A percentile compares a stretch with the other conserved stretches of the same genome.
Evolutionary conservation across 2,888 invertebrate genomes (phyloP).

Genomic region (Cylindroiulus punctatus): DNA sequence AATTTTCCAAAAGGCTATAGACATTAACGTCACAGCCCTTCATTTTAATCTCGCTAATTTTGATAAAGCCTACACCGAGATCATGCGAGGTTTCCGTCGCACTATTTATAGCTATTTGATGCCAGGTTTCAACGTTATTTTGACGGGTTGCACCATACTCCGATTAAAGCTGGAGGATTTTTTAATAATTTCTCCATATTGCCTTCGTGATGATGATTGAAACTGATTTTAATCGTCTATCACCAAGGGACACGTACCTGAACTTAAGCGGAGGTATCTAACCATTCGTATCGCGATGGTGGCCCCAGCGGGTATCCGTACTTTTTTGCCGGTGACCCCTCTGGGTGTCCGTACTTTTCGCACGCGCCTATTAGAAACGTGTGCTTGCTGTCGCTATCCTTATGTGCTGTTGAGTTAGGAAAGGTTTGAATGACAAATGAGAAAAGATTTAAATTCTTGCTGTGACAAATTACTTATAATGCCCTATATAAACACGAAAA

Average conservation of each 20-base stretch:
- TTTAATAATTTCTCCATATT: no score
- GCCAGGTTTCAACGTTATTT: neutral
- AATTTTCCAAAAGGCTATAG: neutral
- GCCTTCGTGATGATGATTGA: no score
- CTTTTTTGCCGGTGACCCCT: neutral
- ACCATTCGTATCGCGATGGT: neutral
- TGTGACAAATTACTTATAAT: neutral
- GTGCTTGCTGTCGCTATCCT: neutral
- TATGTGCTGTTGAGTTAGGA: no score
- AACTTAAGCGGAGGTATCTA: no score
- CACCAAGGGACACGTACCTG: no score
- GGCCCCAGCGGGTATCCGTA: neutral
- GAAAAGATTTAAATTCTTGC: neutral
- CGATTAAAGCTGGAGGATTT: neutral
- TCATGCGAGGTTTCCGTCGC: neutral
- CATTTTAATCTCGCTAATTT: slow-evolving; percentile 18
- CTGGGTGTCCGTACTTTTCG: neutral
- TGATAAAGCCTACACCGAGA: slow-evolving; percentile 7
- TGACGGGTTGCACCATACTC: neutral
- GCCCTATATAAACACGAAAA: neutral
- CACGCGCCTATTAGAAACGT: neutral
- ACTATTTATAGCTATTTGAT: neutral
- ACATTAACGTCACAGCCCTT: neutral
- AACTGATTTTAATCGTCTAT: no score
- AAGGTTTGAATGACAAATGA: neutral